phyloP scores from a whole-genome alignment of 2,113 vertebrate species.

The Falco punctatus region DNA sequence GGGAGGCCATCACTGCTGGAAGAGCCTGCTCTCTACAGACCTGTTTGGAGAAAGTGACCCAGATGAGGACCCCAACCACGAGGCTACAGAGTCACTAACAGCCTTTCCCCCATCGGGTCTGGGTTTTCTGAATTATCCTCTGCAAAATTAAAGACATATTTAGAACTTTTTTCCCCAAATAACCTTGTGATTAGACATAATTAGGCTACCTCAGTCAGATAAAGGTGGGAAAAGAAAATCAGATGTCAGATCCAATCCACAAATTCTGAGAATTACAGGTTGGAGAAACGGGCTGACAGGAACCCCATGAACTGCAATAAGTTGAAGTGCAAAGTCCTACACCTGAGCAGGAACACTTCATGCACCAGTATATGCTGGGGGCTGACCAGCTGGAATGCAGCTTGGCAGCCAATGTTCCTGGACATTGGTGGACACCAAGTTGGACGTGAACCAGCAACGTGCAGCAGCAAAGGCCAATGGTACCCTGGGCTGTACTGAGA shows the following conservation, averaged over 20 bases:
- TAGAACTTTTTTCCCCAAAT: not conserved
- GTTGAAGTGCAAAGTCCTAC: not conserved
- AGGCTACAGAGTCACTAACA: not conserved
- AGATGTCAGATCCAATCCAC: not conserved
- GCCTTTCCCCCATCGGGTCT: not conserved
- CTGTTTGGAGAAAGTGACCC: not conserved
- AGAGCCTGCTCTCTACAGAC: not conserved
- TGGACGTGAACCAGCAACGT: not conserved
- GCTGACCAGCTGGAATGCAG: not conserved
- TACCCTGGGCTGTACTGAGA: not conserved
- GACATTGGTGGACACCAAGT: not conserved
- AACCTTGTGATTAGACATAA: not conserved
- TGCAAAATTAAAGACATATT: not conserved
- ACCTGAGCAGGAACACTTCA: not conserved
- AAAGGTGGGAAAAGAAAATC: not conserved
- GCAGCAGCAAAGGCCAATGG: not conserved
- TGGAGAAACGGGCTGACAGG: not conserved
- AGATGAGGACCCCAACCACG: not conserved
- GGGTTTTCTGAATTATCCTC: not conserved
- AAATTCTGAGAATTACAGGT: not conserved
- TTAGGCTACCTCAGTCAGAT: not conserved
- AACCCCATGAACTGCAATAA: not conserved
- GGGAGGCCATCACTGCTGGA: not conserved
- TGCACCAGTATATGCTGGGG: not conserved
- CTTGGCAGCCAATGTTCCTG: not conserved